These are phyloP conservation scores for Melipona quadrifasciata DNA, from an alignment of 1,140 invertebrate genomes.

Conservation along the genomic window DNA sequence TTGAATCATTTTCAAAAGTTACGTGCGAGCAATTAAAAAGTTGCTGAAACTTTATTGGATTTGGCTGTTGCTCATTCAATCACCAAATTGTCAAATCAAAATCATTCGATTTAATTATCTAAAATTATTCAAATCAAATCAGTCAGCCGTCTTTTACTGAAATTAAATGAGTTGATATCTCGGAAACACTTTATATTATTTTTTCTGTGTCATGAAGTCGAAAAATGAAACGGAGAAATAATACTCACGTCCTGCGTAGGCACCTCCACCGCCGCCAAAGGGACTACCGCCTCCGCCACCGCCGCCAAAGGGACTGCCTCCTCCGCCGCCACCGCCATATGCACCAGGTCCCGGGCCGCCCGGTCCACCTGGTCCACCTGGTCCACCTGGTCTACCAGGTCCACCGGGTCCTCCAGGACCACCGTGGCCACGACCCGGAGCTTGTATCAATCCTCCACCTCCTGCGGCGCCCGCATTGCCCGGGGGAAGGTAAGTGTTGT, in stretches of 20 bases:
- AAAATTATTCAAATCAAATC: too few relatives aligned
- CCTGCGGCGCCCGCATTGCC: slow-evolving; percentile 82
- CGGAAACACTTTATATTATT: background rate
- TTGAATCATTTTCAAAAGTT: background rate
- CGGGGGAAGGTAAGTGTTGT: slow-evolving; percentile 85
- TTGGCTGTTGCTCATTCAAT: background rate
- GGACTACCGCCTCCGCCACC: slow-evolving; percentile 61
- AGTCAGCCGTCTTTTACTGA: background rate
- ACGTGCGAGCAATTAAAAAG: background rate
- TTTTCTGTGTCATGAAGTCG: too few relatives aligned
- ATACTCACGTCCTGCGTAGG: slow-evolving; percentile 43
- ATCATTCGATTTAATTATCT: background rate
- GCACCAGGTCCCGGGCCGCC: slow-evolving; percentile 27
- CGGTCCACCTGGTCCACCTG: slow-evolving; percentile 57
- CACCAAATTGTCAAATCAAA: background rate
- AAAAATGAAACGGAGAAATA: background rate
- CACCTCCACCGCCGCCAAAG: slow-evolving; percentile 64
- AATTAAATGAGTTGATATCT: background rate
- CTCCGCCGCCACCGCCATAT: slow-evolving; percentile 58
- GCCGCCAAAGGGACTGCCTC: slow-evolving; percentile 55
- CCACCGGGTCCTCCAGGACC: slow-evolving; percentile 48
- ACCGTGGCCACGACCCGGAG: slow-evolving; percentile 70
- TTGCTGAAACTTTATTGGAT: background rate
- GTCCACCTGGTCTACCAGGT: slow-evolving; percentile 67
- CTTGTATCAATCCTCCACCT: slow-evolving; percentile 77